Conservation (phyloP, 92 coral and sea anemone species). For the Phenganax marumi region DNA sequence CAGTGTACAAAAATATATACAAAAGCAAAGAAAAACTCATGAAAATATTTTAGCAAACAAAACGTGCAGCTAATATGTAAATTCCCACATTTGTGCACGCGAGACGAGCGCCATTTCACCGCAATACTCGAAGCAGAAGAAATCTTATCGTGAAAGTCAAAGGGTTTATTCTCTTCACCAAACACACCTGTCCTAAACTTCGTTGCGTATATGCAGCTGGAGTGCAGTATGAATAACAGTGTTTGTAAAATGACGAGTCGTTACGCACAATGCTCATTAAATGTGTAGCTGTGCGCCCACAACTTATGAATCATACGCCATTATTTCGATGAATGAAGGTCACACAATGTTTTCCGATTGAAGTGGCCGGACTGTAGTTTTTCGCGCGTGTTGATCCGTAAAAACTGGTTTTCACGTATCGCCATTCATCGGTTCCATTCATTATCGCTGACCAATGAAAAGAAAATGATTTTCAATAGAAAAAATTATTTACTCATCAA, state of each 20-base stretch:
- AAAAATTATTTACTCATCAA: too few relatives aligned
- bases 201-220: neutral
- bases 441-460: too few relatives aligned
- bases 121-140: neutral
- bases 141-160: slow-evolving; percentile 10
- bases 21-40: neutral
- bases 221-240: neutral
- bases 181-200: slow-evolving; percentile 1
- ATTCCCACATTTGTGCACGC: neutral
- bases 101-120: neutral
- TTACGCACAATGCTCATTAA: slow-evolving; percentile 5
- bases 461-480: too few relatives aligned
- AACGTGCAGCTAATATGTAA: neutral
- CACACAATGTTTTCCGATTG: neutral
- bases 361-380: neutral
- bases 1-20: neutral
- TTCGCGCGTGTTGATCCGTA: too few relatives aligned
- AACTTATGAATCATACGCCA: slow-evolving; percentile 7
- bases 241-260: slow-evolving; percentile 10
- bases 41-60: neutral
- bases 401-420: too few relatives aligned
- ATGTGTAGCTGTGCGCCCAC: slow-evolving; percentile 7
- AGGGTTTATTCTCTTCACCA: neutral
- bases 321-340: slow-evolving; percentile 13
- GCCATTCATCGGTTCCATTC: too few relatives aligned